phyloP scores from a whole-genome alignment of 2,797 vertebrate genomes.

The Labroides dimidiatus region DNA sequence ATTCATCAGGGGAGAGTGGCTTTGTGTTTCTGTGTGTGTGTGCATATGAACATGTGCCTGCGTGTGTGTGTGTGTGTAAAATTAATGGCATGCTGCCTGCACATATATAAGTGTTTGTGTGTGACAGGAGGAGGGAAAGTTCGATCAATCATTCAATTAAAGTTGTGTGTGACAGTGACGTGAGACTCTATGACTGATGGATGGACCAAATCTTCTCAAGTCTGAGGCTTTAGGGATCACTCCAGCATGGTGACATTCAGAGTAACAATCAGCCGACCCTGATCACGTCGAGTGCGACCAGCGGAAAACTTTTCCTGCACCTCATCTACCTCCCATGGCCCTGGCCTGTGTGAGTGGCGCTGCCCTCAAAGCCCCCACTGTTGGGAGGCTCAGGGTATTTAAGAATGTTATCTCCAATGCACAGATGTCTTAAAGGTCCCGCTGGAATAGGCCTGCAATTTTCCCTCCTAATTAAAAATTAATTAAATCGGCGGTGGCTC shows the following conservation, averaged over 20 bases:
- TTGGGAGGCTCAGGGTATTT: slow-evolving; percentile 80
- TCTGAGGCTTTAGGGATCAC: slow-evolving; percentile 30
- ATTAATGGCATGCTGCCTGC: slow-evolving; percentile 30
- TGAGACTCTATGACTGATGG: slow-evolving; percentile 56
- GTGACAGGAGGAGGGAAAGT: slow-evolving; percentile 47
- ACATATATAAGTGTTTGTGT: slow-evolving; percentile 30
- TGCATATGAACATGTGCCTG: not conserved
- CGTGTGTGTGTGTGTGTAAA: not conserved
- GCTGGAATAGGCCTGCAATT: slow-evolving; percentile 81
- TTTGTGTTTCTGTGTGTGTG: slow-evolving; percentile 19
- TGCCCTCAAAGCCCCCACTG: slow-evolving; percentile 69
- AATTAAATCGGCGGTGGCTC: slow-evolving; percentile 83
- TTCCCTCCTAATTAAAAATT: slow-evolving; percentile 87
- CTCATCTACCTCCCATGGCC: slow-evolving; percentile 39
- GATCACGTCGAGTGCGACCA: slow-evolving; percentile 23
- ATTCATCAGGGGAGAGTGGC: slow-evolving; percentile 64
- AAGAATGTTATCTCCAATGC: slow-evolving; percentile 86
- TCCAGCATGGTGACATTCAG: slow-evolving; percentile 49
- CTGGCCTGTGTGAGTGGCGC: slow-evolving; percentile 40
- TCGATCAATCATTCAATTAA: slow-evolving; percentile 74
- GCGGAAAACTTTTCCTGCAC: slow-evolving; percentile 42
- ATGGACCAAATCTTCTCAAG: slow-evolving; percentile 48
- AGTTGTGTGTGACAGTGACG: slow-evolving; percentile 53
- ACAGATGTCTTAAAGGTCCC: slow-evolving; percentile 86
- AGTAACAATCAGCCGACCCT: slow-evolving; percentile 37